Evolutionary conservation across 2,888 invertebrate species (phyloP), one percentile per base, ranked within the genome.

Genomic region (Strigamia transsilvanica): DNA sequence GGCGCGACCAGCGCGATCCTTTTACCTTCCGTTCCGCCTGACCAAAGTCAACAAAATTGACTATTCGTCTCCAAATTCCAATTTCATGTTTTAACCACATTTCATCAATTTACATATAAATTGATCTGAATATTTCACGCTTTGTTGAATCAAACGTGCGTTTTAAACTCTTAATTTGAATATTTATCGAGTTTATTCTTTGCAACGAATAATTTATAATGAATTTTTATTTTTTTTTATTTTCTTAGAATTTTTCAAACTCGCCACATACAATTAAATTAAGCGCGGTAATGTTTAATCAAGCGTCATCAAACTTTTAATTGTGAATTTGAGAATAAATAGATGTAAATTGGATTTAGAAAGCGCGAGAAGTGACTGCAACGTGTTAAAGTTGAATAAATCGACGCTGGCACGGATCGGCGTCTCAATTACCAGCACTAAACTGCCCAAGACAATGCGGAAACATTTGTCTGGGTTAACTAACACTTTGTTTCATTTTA

Each of bases 81-180:
- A 34, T 13, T 46, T 46, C 10, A 10, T 2, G 15, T n/a, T 61
- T 61, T 61, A 61, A 61, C 23, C 18, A 18, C 23, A 18, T 23
- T 21, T 61, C 18, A 61, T 61, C 61, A 61, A 61, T 61, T 61
- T 61, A 18, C 18, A 61, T 61, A 61, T 23, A 61, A 61, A 61
- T 61, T 61, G 61, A 61, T 61, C 23, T 12, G 9, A 21, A 18
- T 18, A 61, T 61, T 61, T 61, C 23, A 61, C 23, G 23, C 21
- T 61, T 61, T 61, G 61, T 23, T 23, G 21, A 61, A 61, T 61
- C 21, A 61, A 61, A 61, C 61, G 10, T 61, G 23, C 34, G 23
- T 61, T 21, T 18, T 2, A 61, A 61, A 61, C 18, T 9, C 21
- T 61, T 23, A 61, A 61, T 61, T 61, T 61, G 18, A 61, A 61